Percentiles rank a stretch among this genome's conserved stretches.
These are phyloP conservation scores for Lamprotornis superbus DNA, from an alignment of 2,113 vertebrate genomes.

Conservation along the genomic window DNA sequence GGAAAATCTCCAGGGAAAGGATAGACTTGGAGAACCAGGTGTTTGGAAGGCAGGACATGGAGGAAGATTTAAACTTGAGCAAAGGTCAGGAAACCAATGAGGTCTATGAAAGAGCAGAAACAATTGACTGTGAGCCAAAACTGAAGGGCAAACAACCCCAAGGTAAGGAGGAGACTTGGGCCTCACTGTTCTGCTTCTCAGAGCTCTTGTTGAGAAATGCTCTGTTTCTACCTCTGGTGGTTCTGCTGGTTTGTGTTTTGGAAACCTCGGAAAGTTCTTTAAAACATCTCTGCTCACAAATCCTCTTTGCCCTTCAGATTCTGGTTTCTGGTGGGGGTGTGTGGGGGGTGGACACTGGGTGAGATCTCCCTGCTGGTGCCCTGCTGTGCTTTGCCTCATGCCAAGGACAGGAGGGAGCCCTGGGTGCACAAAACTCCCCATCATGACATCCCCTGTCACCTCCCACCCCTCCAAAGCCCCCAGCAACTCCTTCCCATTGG, in stretches of 20 bases:
- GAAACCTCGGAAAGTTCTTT: conserved; percentile 37
- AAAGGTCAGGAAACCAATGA: conserved; percentile 89
- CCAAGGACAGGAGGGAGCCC: conserved; percentile 19
- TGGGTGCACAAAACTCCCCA: not conserved
- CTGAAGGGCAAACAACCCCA: conserved; percentile 70
- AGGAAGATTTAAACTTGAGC: conserved; percentile 70
- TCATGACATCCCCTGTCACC: not conserved
- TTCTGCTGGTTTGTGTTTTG: conserved; percentile 39
- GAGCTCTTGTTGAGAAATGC: conserved; percentile 44
- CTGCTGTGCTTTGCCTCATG: conserved; percentile 6
- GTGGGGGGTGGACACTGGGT: not conserved
- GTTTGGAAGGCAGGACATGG: conserved; percentile 50
- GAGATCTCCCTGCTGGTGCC: not conserved
- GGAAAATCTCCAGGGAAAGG: conserved; percentile 66
- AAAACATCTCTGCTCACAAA: conserved; percentile 39
- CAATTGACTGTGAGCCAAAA: conserved; percentile 80
- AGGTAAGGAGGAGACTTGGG: conserved; percentile 76
- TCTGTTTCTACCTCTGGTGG: conserved; percentile 44
- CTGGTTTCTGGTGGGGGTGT: conserved; percentile 36
- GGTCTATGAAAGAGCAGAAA: conserved; percentile 83
- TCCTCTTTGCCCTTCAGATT: conserved; percentile 63
- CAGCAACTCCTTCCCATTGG: not conserved
- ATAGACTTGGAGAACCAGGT: conserved; percentile 67
- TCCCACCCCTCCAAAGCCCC: not conserved
- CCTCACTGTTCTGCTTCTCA: conserved; percentile 12